Evolutionary conservation across 1,140 invertebrate genomes (phyloP).

Genomic region (Dysdera silvatica): DNA sequence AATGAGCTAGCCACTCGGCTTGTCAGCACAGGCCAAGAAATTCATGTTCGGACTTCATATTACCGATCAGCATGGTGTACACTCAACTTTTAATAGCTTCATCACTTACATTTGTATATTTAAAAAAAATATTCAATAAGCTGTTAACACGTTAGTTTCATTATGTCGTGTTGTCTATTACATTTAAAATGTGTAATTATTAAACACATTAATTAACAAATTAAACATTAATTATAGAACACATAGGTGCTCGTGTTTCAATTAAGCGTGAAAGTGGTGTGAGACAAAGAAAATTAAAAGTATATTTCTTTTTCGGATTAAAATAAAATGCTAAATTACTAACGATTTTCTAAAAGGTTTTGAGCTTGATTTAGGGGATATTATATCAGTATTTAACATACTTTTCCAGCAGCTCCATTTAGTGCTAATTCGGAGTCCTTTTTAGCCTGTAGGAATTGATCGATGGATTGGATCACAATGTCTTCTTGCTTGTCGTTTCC

Average conservation of each 20-base stretch:
- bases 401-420: slow-evolving; percentile 9
- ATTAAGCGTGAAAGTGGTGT: neutral
- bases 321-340: neutral
- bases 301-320: neutral
- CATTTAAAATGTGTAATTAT: no score
- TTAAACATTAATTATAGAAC: no score
- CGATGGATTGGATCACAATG: slow-evolving; percentile 6
- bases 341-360: neutral
- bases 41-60: no score
- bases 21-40: no score
- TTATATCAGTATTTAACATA: neutral
- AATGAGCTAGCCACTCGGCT: no score
- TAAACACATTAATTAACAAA: no score
- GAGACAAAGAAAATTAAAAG: neutral
- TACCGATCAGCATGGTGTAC: no score
- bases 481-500: neutral
- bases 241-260: neutral
- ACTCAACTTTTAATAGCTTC: no score
- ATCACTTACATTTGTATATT: no score
- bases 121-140: no score
- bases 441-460: slow-evolving; percentile 7
- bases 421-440: neutral
- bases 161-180: no score
- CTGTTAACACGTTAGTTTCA: no score
- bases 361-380: neutral